Evolutionary conservation across 2,113 vertebrate species (phyloP).

Genomic region (Morone saxatilis): DNA sequence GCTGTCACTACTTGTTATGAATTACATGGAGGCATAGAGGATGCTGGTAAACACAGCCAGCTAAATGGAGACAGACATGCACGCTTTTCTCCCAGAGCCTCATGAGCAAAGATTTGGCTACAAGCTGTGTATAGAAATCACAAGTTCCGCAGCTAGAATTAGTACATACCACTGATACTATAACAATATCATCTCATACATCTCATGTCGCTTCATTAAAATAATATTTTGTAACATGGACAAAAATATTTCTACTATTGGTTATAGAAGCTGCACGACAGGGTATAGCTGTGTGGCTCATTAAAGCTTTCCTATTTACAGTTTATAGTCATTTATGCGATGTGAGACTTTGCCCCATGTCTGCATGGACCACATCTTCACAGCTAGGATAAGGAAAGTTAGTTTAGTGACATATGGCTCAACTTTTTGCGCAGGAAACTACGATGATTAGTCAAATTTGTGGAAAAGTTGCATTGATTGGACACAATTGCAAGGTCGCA

Average conservation of each 20-base stretch:
- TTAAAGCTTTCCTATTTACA: neutral
- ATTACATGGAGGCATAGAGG: slow-evolving; percentile 34
- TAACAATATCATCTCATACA: neutral
- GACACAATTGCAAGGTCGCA: too few species aligned
- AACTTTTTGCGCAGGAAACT: too few species aligned
- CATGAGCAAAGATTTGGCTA: neutral
- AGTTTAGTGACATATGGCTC: too few species aligned
- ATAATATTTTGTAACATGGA: neutral
- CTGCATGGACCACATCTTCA: too few species aligned
- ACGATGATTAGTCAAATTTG: too few species aligned
- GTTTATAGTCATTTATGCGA: neutral
- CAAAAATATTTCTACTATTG: neutral
- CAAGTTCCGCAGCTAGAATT: neutral
- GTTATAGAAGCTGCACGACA: neutral
- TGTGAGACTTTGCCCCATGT: too few species aligned
- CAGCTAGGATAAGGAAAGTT: too few species aligned
- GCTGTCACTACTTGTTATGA: slow-evolving; percentile 62
- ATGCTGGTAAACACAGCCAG: slow-evolving; percentile 47
- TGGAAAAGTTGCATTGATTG: too few species aligned
- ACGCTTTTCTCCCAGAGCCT: slow-evolving; percentile 4
- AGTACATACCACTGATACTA: neutral
- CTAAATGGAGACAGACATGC: neutral
- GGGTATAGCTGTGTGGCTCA: neutral
- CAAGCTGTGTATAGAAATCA: neutral
- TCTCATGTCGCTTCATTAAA: neutral